phyloP scores from a whole-genome alignment of 2,797 vertebrate species.

The Vultur gryphus region DNA sequence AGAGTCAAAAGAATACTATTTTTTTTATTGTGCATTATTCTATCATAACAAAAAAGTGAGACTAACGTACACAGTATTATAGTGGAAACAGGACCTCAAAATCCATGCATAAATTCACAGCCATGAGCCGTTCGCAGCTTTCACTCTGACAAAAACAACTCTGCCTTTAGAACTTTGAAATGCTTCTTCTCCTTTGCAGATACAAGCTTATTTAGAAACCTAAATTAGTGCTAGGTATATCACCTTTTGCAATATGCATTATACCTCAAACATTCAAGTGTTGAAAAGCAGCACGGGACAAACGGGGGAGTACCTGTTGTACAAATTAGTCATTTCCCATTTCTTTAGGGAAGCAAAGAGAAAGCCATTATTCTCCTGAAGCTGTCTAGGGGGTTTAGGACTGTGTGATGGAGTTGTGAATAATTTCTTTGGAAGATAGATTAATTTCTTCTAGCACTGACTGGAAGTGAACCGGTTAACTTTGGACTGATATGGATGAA shows the following conservation, averaged over 20 bases:
- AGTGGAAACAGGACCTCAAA: background rate
- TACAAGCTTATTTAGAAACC: background rate
- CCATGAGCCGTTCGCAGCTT: background rate
- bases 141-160: background rate
- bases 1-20: background rate
- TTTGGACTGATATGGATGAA: background rate
- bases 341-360: background rate
- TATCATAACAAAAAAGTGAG: background rate
- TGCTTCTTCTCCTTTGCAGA: background rate
- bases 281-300: background rate
- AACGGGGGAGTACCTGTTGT: background rate
- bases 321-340: background rate
- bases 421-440: background rate
- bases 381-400: background rate
- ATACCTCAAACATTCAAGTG: background rate
- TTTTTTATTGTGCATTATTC: background rate
- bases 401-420: background rate
- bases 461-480: background rate
- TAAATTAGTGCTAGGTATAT: background rate
- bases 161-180: background rate
- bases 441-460: background rate
- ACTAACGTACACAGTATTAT: background rate
- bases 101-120: background rate
- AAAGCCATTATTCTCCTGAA: background rate
- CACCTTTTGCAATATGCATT: background rate